These are phyloP conservation scores for Laupala kohalensis DNA, from an alignment of 1,140 invertebrate genomes.

Conservation along the genomic window DNA sequence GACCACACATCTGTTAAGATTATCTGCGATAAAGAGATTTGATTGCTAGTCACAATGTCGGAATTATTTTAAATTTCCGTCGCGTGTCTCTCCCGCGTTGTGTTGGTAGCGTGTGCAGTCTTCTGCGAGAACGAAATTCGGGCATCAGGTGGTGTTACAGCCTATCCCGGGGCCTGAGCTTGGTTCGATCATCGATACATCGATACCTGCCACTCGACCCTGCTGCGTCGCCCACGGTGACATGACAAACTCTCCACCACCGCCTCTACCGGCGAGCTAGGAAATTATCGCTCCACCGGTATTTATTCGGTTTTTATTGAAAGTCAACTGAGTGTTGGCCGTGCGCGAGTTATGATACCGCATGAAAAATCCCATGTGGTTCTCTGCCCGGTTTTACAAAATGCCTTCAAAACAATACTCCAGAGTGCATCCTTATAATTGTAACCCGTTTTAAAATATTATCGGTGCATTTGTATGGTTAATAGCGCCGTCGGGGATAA, in stretches of 20 bases:
- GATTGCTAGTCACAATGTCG: no score
- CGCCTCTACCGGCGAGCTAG: background rate
- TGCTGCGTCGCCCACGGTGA: background rate
- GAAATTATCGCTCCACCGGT: background rate
- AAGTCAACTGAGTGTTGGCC: background rate
- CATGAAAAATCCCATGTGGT: background rate
- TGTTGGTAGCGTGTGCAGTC: no score
- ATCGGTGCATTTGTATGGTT: background rate
- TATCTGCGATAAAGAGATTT: no score
- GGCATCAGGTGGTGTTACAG: background rate
- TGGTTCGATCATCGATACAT: background rate
- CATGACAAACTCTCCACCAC: no score
- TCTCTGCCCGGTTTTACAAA: background rate
- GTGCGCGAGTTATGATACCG: background rate
- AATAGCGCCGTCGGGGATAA: background rate
- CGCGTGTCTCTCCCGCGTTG: no score
- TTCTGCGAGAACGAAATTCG: no score
- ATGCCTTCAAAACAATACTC: background rate
- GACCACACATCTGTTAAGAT: no score
- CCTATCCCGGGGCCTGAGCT: no score
- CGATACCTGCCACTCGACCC: background rate
- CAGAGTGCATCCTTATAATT: background rate
- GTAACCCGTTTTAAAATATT: background rate
- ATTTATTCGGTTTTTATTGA: background rate
- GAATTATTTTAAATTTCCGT: no score